Percentiles rank a stretch among this genome's conserved stretches.
Evolutionary conservation across 2,113 vertebrate genomes (phyloP).

Genomic region (Merops nubicus): DNA sequence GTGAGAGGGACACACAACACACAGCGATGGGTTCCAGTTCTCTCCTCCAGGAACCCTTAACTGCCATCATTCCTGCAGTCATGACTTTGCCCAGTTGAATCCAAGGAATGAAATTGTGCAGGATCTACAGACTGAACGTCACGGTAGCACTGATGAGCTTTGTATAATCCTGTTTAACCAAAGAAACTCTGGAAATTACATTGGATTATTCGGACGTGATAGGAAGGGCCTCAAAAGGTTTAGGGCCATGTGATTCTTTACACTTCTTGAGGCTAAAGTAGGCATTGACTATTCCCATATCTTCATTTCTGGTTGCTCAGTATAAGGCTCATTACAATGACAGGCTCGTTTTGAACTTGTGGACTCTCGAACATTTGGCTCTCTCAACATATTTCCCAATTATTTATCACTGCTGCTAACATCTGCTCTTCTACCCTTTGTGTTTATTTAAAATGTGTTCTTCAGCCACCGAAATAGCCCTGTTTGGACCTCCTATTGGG

Average conservation of each 20-base stretch:
- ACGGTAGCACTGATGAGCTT: background rate
- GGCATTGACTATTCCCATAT: background rate
- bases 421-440: background rate
- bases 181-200: background rate
- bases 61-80: background rate
- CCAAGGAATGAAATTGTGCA: rapidly evolving
- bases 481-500: background rate
- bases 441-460: background rate
- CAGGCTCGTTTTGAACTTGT: background rate
- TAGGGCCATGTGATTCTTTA: background rate
- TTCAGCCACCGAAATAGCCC: background rate
- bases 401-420: background rate
- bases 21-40: background rate
- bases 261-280: background rate
- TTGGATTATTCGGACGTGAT: background rate
- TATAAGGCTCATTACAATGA: background rate
- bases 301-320: background rate
- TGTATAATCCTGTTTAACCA: background rate
- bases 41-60: background rate
- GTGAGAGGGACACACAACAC: too few species aligned
- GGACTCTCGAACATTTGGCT: background rate
- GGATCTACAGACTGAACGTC: background rate
- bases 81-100: background rate
- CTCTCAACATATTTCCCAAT: background rate
- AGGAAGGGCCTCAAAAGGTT: background rate